Conservation (phyloP, 1,140 invertebrate genomes). For the Euschistus heros region DNA sequence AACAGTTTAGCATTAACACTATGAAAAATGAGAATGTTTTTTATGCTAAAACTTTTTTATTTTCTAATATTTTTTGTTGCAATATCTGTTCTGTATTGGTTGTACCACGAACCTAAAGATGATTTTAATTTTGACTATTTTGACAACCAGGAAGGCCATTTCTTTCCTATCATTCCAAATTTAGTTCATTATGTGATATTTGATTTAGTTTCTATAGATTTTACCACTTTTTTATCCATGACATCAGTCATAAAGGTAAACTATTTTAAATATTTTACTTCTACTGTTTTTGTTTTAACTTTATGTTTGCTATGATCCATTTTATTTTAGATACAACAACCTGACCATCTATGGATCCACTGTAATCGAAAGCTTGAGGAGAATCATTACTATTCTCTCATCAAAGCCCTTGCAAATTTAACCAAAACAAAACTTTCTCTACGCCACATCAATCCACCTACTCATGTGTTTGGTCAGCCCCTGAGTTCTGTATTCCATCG, state of each 20-base stretch:
- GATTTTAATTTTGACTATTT: conserved; percentile 17
- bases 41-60: conserved; percentile 2
- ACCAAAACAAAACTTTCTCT: conserved; percentile 25
- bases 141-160: conserved; percentile 14
- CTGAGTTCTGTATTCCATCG: conserved; percentile 35
- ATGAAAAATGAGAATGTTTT: conserved; percentile 4
- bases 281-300: background rate
- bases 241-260: conserved; percentile 31
- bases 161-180: conserved; percentile 27
- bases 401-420: conserved; percentile 22
- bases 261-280: background rate
- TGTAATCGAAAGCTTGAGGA: conserved; percentile 27
- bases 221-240: conserved; percentile 31
- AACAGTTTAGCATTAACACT: background rate
- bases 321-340: conserved; percentile 30
- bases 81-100: background rate
- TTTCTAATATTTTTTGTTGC: background rate
- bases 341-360: conserved; percentile 30
- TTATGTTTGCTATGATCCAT: background rate
- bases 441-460: conserved; percentile 25
- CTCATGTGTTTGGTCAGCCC: conserved; percentile 33
- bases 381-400: conserved; percentile 30
- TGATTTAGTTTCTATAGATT: conserved; percentile 28
- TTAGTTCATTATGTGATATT: conserved; percentile 33
- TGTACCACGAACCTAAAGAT: background rate